These are phyloP conservation scores for Leiothrix lutea DNA, from an alignment of 2,113 vertebrate genomes.

Conservation along the genomic window DNA sequence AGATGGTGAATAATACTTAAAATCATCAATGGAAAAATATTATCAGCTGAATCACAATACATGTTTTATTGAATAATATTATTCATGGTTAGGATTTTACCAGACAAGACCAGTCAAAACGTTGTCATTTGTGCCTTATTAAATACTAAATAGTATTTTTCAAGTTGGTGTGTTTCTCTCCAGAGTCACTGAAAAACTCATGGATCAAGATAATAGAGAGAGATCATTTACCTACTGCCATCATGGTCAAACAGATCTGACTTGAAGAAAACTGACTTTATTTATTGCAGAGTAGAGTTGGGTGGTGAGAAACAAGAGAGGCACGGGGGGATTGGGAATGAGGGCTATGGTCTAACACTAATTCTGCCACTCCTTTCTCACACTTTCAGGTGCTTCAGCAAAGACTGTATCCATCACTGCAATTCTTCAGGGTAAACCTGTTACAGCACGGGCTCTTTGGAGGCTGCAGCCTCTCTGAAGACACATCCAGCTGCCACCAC, in stretches of 20 bases:
- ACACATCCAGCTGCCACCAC: fast-evolving
- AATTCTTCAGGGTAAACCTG: not conserved
- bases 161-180: not conserved
- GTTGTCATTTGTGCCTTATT: not conserved
- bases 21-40: not conserved
- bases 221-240: not conserved
- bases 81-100: not conserved
- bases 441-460: not conserved
- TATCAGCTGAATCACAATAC: not conserved
- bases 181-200: not conserved
- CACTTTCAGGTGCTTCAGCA: not conserved
- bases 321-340: fast-evolving
- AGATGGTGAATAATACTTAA: not conserved
- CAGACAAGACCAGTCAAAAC: not conserved
- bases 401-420: not conserved
- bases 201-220: not conserved
- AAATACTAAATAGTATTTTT: not conserved
- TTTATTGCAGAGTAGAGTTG: not conserved
- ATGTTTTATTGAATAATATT: not conserved
- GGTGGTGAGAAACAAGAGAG: not conserved
- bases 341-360: not conserved
- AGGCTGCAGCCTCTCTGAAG: not conserved
- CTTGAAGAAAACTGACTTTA: not conserved
- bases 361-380: not conserved
- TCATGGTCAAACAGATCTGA: not conserved